Evolutionary conservation across 2,113 vertebrate genomes (phyloP), one percentile per base, ranked within the genome.

Genomic region (Astur gentilis): DNA sequence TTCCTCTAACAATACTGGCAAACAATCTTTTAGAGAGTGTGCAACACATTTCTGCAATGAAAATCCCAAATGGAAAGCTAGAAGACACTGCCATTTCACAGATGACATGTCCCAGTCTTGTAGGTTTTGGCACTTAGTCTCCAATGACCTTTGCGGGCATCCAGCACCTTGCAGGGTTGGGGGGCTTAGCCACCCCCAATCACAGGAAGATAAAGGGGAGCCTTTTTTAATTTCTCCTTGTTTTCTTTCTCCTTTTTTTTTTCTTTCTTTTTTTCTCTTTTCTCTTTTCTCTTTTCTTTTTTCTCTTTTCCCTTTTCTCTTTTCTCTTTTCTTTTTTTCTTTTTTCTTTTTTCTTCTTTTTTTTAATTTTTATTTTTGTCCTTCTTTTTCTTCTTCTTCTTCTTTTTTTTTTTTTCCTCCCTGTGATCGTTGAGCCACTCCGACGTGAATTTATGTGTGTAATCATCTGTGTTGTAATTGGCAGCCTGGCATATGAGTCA

Each of bases 401-500:
- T 47, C 2, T 32, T 17, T 12, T 36, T 36, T 31, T 8, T 5
- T 36, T 32, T 32, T 42, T 5, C 50, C 47, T 67, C 67, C 44
- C 85, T 83, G 83, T 45, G 93, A 96, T 89, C 29, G 66, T 96
- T 95, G 95, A 92, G 94, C 77, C 92, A 85, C 90, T 96, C 55
- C 82, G 90, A 93, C 75, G 42, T 95, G 92, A 96, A 97, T 97
- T 97, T 89, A 94, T 95, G 96, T 98, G 97, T 97, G 97, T 97
- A 97, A 95, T 97, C 95, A 96, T 97, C 97, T 98, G 96, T 98
- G 97, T 97, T 96, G 97, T 97, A 97, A 98, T 97, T 97, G 98
- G 98, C 98, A 98, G 98, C 95, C 97, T 97, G 97, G 97, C 95
- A 97, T 96, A 97, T 98, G 98, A 98, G 97, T 98, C 98, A 98